Evolutionary conservation across 2,113 vertebrate genomes (phyloP), one percentile per base, ranked within the genome.

Genomic region (Tringa solitaria): DNA sequence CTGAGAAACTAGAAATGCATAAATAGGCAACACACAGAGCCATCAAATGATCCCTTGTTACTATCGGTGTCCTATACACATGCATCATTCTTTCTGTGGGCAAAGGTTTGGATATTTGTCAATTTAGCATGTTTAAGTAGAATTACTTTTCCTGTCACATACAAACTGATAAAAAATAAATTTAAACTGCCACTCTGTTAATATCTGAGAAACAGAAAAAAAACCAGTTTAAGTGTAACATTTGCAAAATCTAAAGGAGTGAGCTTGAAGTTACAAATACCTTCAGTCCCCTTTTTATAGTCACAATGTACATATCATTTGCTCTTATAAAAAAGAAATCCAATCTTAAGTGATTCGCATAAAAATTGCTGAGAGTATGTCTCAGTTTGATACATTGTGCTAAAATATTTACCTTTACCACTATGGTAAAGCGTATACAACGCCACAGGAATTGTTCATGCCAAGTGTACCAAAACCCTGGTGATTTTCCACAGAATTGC

Each of bases 361-460:
- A 95, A 95, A 94, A 77, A 82, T 53, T 94, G 96, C 83, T 97
- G 94, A 98, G 91, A 97, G 57, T 72, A 51, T 57, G 86, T 93
- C 96, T 96, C 97, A 64, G 76, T 93, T 89, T 45, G 88, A 96
- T 91, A 78, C 45, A 84, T 3, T 81, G 95, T 94, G 96, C 96
- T 97, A 91, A 92, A 97, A 90, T 85, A 96, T 80, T 96, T 85
- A 84, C 72, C 90, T 97, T 94, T 96, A 76, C 90, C 94, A 80
- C 12, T n/a, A 85, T 57, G 96, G 94, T 78, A 87, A 96, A 67
- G 95, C 7, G 9, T 79, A 84, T 23, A 11, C 63, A 54, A 3
- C 14, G 73, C 39, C 95, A 67, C 85, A 94, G 96, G 91, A 97
- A 92, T 10, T 81, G 86, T 39, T 81, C 75, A 12, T 48, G 81